Evolutionary conservation across 2,113 vertebrate genomes (phyloP), one percentile per base, ranked within the genome.

Genomic region (Oplegnathus fasciatus): DNA sequence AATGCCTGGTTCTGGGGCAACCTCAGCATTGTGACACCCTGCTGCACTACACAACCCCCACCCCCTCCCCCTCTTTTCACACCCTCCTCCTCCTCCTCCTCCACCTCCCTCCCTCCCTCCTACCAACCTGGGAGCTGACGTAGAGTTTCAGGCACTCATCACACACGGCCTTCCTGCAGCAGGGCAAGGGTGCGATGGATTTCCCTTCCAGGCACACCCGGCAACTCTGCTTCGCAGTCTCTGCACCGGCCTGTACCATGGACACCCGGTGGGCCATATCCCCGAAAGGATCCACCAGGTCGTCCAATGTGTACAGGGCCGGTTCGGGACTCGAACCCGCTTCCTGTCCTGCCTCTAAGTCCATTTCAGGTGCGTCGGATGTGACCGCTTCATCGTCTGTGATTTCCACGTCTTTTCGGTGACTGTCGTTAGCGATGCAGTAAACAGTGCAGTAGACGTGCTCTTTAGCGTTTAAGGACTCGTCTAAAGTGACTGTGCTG

Each of bases 111-210:
- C 17, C 22, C 15, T 4, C 28, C 20, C 58, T 46, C 6, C 14
- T 4, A 93, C 93, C 52, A 95, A 99, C 98, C 97, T 98, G 97
- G 46, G 97, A 96, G 91, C 95, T 97, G 95, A 99, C 96, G 95
- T 99, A 99, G 87, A 96, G 93, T 85, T 96, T 96, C 92, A 99
- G 94, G 91, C 98, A 99, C 91, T 98, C 98, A 65, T 97, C 97
- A 84, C 98, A 99, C 88, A 99, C 97, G n/a, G 96, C 95, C 94
- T 97, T 98, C 93, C 96, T 96, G 95, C 98, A 99, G 95, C 98
- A 99, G 79, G 96, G 95, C 86, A 98, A 88, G 32, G 97, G 97
- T 85, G 96, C 95, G 94, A 97, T 97, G 83, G 96, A 93, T 91
- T 97, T 97, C 73, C 95, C 93, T 83, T 98, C 97, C 91, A 99